Percentiles rank a stretch among this genome's conserved stretches.
Evolutionary conservation across 2,888 invertebrate genomes (phyloP).

Genomic region (Mechanitis mazaeus): DNA sequence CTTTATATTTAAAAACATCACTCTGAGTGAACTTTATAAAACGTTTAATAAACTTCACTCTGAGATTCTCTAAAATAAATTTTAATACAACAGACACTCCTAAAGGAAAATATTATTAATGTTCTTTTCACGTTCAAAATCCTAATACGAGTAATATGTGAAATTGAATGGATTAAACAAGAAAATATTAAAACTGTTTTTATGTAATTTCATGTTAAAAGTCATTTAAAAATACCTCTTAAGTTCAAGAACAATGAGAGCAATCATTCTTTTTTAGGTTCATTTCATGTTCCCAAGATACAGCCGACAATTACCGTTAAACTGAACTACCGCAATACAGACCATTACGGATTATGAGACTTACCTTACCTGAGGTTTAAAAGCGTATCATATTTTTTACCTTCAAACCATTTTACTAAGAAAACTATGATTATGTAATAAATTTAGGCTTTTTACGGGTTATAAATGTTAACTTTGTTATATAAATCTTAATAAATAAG

Average conservation of each 20-base stretch:
- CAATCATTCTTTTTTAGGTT: slow-evolving; percentile 21
- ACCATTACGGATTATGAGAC: slow-evolving; percentile 42
- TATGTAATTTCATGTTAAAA: not conserved
- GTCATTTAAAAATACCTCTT: slow-evolving; percentile 1
- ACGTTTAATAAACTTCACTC: too few species aligned
- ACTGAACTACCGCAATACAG: slow-evolving; percentile 44
- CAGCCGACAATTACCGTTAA: slow-evolving; percentile 41
- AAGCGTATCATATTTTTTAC: slow-evolving; percentile 28
- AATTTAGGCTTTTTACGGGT: too few species aligned
- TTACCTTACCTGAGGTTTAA: slow-evolving; percentile 32
- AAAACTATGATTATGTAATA: not conserved
- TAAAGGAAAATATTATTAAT: too few species aligned
- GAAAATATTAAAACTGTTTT: too few species aligned
- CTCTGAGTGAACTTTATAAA: too few species aligned
- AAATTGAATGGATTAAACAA: too few species aligned
- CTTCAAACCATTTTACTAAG: slow-evolving; percentile 11
- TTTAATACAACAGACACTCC: too few species aligned
- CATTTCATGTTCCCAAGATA: slow-evolving; percentile 26
- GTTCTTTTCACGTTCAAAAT: too few species aligned
- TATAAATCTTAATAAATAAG: slow-evolving; percentile 5
- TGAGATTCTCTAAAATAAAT: too few species aligned
- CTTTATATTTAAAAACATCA: too few species aligned
- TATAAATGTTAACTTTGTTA: not conserved
- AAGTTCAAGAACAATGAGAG: slow-evolving; percentile 13
- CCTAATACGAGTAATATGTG: too few species aligned